phyloP scores from a whole-genome alignment of 2,113 vertebrate species.

The Lota lota region DNA sequence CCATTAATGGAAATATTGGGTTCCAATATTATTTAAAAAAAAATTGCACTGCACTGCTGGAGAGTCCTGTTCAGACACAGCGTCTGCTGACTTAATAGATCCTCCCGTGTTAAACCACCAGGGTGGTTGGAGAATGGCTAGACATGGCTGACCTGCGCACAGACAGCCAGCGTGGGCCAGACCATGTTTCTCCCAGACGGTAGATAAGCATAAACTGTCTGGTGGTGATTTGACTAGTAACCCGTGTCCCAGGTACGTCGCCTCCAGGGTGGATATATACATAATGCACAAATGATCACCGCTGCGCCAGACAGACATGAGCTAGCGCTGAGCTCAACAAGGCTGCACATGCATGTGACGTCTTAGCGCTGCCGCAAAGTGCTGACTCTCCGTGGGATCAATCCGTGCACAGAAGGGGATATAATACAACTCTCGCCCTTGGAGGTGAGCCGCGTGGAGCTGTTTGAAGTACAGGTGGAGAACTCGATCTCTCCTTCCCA shows the following conservation, averaged over 20 bases:
- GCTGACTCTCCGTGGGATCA: slow-evolving; percentile 37
- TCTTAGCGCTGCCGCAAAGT: slow-evolving; percentile 27
- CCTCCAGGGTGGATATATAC: slow-evolving; percentile 33
- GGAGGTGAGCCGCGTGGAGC: slow-evolving; percentile 15
- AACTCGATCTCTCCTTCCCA: slow-evolving; percentile 46
- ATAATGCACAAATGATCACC: slow-evolving; percentile 47
- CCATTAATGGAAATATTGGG: slow-evolving; percentile 1
- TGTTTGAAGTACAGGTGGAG: slow-evolving; percentile 62
- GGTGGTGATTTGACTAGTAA: slow-evolving; percentile 51
- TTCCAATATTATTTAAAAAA: neutral
- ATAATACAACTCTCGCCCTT: slow-evolving; percentile 38
- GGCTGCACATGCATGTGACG: slow-evolving; percentile 15
- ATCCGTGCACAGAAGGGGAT: slow-evolving; percentile 28
- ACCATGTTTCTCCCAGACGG: slow-evolving; percentile 52
- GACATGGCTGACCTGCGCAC: slow-evolving; percentile 58
- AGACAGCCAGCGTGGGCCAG: slow-evolving; percentile 35
- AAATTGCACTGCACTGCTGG: too few species aligned
- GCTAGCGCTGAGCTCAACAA: slow-evolving; percentile 22
- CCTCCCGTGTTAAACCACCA: slow-evolving; percentile 61
- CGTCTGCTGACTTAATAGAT: slow-evolving; percentile 67
- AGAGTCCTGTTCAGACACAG: slow-evolving; percentile 50
- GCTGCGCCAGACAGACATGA: slow-evolving; percentile 30
- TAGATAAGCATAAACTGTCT: slow-evolving; percentile 67
- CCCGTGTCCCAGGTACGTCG: slow-evolving; percentile 36
- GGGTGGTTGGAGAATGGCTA: slow-evolving; percentile 50